Conservation (phyloP, 2,797 vertebrate species). For the Onychomys leucogaster region DNA sequence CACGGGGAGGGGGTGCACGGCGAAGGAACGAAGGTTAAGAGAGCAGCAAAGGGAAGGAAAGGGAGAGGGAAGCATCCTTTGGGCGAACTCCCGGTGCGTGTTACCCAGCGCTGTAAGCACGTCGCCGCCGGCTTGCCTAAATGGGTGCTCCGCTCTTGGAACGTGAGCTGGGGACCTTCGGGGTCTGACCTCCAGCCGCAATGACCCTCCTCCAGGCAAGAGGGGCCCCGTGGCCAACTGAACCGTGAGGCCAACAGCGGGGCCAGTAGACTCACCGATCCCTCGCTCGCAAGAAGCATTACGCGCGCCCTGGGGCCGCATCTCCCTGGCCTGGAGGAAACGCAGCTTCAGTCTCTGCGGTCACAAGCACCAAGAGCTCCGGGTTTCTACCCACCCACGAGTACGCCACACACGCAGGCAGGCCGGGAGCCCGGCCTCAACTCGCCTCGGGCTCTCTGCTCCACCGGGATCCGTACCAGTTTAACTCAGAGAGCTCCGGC, state of each 20-base stretch:
- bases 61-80: conserved; percentile 73
- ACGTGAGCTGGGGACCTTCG: neutral
- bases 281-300: conserved; percentile 87
- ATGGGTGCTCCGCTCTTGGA: neutral
- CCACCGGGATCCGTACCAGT: conserved; percentile 79
- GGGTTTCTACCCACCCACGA: conserved; percentile 16
- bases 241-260: conserved; percentile 86
- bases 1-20: conserved; percentile 4
- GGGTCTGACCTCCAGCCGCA: conserved; percentile 19
- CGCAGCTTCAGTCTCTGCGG: conserved; percentile 42
- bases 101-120: conserved; percentile 76
- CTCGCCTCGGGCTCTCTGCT: neutral
- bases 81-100: conserved; percentile 86
- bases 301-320: conserved; percentile 83
- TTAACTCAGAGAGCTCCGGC: conserved; percentile 84
- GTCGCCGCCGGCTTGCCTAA: conserved; percentile 50
- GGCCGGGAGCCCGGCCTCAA: neutral
- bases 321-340: conserved; percentile 82
- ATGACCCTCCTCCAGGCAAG: neutral
- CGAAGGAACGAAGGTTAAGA: neutral
- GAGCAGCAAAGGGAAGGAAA: neutral
- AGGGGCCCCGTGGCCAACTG: conserved; percentile 77
- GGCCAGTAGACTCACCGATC: conserved; percentile 91
- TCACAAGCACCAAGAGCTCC: neutral
- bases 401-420: neutral